These are phyloP conservation scores for Tadarida brasiliensis DNA, from an alignment of 2,797 vertebrate genomes.

Conservation along the genomic window DNA sequence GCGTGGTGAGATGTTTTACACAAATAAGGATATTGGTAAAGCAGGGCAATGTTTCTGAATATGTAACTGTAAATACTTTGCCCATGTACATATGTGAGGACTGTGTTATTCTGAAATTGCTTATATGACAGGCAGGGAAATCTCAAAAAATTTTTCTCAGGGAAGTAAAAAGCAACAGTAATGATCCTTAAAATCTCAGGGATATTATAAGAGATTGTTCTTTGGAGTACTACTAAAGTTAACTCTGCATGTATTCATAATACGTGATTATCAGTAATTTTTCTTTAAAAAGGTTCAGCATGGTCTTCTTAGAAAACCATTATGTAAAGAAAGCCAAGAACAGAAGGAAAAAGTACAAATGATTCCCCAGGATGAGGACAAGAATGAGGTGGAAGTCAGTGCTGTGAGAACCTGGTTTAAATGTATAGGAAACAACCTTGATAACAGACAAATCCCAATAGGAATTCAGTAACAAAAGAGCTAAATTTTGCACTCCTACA, in stretches of 20 bases:
- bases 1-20: background rate
- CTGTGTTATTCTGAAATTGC: constrained; percentile 22
- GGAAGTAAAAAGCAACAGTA: constrained; percentile 39
- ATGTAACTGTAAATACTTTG: background rate
- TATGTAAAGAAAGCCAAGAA: constrained; percentile 60
- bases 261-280: constrained; percentile 47
- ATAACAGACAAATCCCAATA: background rate
- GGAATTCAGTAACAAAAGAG: background rate
- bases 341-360: background rate
- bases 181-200: constrained; percentile 33
- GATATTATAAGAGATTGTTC: constrained; percentile 8
- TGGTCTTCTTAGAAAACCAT: constrained; percentile 37
- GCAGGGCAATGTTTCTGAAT: background rate
- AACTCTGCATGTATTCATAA: constrained; percentile 14
- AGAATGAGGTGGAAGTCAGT: background rate
- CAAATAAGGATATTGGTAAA: background rate
- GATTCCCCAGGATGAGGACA: background rate
- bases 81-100: background rate
- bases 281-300: constrained; percentile 3
- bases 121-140: constrained; percentile 38
- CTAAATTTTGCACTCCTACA: background rate
- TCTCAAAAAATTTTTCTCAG: constrained; percentile 51
- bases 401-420: background rate
- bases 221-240: constrained; percentile 25
- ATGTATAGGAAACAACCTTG: constrained; percentile 18